Base-by-base conservation (phyloP, 2,888 invertebrate species). In the Schizaphis graminum region DNA sequence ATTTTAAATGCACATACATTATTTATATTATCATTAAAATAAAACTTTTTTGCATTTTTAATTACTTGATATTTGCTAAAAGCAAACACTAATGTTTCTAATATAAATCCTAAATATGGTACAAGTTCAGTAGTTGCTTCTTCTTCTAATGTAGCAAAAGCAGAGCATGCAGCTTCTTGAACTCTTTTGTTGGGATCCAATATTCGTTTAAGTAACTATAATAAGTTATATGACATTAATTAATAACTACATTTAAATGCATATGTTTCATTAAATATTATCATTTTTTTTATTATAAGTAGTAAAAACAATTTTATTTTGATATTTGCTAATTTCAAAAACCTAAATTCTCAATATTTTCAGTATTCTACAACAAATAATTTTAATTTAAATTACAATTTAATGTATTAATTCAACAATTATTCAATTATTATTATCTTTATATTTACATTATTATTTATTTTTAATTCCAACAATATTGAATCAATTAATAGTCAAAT, bases 131-230 rank as follows among this genome's bases (percentile, higher is more conserved):
- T 99, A 96, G 99, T 99, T 0, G 99, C 99, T 96, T 99, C 99
- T 96, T 99, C 99, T 96, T 99, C 99, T 7, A 99, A 96, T 0
- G 99, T 99, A 0, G 99, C 99, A 96, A 99, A 99, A 0, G 99
- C 99, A 1, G 99, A 99, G 96, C 99, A 99, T 0, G 99, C 99
- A 0, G 99, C 99, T 96, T 99, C 99, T 96, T 99, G 99, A 0
- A 99, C 99, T 87, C 99, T 97, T 96, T 99, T 99, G 96, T 99
- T 99, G 95, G 98, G 97, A 96, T 99, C 99, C 94, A 99, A 96
- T 61, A 99, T 98, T 95, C 99, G 97, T 96, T 99, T 99, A 95
- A 99, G 96, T 87, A 99, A 96, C 97, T 96, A 95, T 11, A 92
- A 95, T 92, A 90, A 94, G 7, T 5, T 56, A 94, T 94, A 86